These are phyloP conservation scores for Apistogramma diplotaenia DNA, from an alignment of 2,113 vertebrate genomes.

Conservation along the genomic window DNA sequence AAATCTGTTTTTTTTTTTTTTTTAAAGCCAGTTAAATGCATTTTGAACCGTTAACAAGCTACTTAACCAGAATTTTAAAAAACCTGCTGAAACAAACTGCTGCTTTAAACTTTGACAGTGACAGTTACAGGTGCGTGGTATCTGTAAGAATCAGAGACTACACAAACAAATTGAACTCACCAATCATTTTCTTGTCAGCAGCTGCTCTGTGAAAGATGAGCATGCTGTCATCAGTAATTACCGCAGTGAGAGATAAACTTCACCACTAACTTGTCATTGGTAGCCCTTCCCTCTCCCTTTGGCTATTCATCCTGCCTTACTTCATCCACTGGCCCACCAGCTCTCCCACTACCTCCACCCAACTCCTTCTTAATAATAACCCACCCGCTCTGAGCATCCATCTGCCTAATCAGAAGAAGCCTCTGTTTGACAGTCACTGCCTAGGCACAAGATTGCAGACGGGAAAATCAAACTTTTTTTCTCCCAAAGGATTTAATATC, in stretches of 20 bases:
- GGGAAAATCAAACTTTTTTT: conserved; percentile 26
- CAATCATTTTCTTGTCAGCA: conserved; percentile 35
- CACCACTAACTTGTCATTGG: conserved; percentile 52
- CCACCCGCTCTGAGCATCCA: conserved; percentile 45
- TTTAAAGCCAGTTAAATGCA: background rate
- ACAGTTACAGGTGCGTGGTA: background rate
- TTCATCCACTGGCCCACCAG: conserved; percentile 25
- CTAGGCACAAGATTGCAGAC: conserved; percentile 25
- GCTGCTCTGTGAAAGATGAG: conserved; percentile 45
- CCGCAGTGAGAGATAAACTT: conserved; percentile 28
- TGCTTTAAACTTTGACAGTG: background rate
- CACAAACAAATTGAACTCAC: conserved; percentile 23
- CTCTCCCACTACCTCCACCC: background rate
- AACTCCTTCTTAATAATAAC: conserved; percentile 54
- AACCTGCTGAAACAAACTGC: background rate
- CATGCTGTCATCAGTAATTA: conserved; percentile 54
- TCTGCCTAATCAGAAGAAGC: conserved; percentile 43
- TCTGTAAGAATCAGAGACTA: background rate
- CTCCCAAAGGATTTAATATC: conserved; percentile 45
- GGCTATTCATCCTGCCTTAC: conserved; percentile 50
- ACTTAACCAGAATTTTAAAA: background rate
- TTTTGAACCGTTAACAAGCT: background rate
- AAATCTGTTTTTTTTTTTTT: background rate
- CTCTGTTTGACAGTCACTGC: conserved; percentile 39
- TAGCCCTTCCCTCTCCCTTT: conserved; percentile 40